Conservation (phyloP, 2,113 vertebrate genomes). For the Mirounga angustirostris region DNA sequence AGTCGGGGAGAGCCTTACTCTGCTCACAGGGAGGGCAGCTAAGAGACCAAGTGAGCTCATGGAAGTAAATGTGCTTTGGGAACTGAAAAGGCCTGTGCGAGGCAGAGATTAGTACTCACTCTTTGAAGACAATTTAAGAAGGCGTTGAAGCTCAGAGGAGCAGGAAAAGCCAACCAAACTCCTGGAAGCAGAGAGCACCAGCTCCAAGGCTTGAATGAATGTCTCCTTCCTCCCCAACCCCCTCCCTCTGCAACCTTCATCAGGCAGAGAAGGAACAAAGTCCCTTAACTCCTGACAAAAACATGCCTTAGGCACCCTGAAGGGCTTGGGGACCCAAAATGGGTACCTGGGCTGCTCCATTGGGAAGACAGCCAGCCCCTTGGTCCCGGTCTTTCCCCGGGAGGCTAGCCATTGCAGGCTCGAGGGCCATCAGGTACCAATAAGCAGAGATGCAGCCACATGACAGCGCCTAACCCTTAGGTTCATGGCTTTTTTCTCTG, state of each 20-base stretch:
- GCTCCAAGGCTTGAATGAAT: background rate
- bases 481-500: background rate
- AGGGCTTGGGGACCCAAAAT: background rate
- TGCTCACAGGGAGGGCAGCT: background rate
- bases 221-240: background rate
- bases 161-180: background rate
- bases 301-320: background rate
- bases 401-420: background rate
- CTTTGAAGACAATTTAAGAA: constrained; percentile 36
- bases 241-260: background rate
- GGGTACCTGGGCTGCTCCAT: background rate
- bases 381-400: background rate
- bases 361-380: background rate
- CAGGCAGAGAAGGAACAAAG: background rate
- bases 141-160: background rate
- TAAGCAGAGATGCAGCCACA: background rate
- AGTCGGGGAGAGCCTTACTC: background rate
- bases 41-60: background rate
- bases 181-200: background rate
- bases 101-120: background rate
- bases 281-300: background rate
- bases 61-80: background rate
- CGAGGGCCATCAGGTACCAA: background rate
- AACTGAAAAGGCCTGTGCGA: background rate
- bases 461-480: background rate